These are phyloP conservation scores for Brachionus calyciflorus DNA, from an alignment of 1,140 invertebrate species.

Conservation along the genomic window DNA sequence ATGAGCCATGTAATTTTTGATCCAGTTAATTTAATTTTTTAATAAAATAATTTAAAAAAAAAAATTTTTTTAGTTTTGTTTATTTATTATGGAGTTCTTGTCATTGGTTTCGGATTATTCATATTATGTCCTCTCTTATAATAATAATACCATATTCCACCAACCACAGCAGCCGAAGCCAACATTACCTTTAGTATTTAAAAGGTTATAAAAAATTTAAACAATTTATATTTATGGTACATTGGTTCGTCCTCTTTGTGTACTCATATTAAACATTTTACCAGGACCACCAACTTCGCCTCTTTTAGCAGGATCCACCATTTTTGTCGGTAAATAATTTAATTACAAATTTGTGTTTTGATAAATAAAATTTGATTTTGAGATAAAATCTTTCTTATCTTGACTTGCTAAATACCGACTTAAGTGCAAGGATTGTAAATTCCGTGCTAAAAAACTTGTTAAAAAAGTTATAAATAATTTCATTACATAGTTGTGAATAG, in stretches of 20 bases:
- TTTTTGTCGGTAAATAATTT: neutral
- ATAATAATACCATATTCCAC: neutral
- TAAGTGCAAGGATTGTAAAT: neutral
- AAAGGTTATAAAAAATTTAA: neutral
- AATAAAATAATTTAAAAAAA: neutral
- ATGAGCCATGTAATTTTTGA: constrained; percentile 20
- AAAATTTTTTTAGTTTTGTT: neutral
- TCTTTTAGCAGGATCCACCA: neutral
- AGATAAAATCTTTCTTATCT: neutral
- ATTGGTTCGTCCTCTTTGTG: neutral
- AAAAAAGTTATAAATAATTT: constrained; percentile 15
- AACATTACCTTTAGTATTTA: neutral
- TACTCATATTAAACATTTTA: constrained; percentile 22
- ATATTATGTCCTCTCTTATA: constrained; percentile 1
- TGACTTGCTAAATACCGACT: constrained; percentile 9
- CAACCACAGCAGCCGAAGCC: neutral
- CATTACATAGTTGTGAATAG: constrained; percentile 33
- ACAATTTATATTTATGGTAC: neutral
- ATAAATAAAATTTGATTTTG: too few relatives aligned
- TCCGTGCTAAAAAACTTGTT: neutral
- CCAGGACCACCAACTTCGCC: too few relatives aligned
- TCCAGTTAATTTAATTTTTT: constrained; percentile 34
- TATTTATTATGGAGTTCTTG: neutral
- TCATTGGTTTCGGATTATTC: neutral
- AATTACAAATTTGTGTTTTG: too few relatives aligned